phyloP scores from a whole-genome alignment of 2,888 invertebrate species.

The Theodoxus fluviatilis region DNA sequence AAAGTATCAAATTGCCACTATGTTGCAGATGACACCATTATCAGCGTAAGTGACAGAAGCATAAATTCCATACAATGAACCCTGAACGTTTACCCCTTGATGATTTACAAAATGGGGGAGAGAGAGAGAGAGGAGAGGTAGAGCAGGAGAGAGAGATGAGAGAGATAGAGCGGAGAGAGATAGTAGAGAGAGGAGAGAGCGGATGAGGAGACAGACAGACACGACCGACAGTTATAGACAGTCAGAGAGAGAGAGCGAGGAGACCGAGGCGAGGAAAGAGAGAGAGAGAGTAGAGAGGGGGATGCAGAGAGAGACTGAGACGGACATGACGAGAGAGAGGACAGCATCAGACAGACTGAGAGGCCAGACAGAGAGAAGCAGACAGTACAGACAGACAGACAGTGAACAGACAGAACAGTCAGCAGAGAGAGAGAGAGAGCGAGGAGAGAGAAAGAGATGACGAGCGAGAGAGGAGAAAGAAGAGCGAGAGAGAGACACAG shows the following conservation, averaged over 20 bases:
- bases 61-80: no score
- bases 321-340: background rate
- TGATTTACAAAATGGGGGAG: no score
- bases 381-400: background rate
- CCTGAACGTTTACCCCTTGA: no score
- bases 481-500: background rate
- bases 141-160: background rate
- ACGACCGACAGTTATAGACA: background rate
- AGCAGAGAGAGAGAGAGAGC: background rate
- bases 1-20: no score
- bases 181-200: background rate
- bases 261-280: background rate
- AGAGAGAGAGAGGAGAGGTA: no score
- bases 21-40: no score
- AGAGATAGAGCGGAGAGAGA: background rate
- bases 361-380: background rate
- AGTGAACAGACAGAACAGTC: background rate
- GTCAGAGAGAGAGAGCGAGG: background rate
- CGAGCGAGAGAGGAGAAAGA: background rate
- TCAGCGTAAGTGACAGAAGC: no score
- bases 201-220: constrained; percentile 4
- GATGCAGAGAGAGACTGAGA: constrained; percentile 6
- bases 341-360: constrained; percentile 4
- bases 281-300: constrained; percentile 1
- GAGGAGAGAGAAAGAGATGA: background rate